Evolutionary conservation across 2,797 vertebrate species (phyloP), one percentile per base, ranked within the genome.

Genomic region (Lerista edwardsae): DNA sequence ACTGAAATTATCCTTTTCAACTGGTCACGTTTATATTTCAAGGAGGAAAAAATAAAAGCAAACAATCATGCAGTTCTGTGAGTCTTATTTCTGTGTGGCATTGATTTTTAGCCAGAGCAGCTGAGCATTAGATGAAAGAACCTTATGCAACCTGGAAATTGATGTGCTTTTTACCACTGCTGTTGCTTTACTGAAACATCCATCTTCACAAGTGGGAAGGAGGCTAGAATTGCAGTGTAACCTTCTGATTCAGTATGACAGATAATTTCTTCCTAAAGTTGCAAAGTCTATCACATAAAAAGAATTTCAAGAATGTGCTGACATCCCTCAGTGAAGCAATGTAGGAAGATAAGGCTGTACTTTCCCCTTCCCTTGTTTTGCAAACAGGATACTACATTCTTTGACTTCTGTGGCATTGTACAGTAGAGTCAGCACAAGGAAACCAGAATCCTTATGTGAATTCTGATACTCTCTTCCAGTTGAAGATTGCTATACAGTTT

Each of bases 61-160:
- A 80, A 74, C 21, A 62, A 41, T 10, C 0, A n/a, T 65, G 72
- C 9, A 62, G 0, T 1, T 0, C 4, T 31, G 74, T 34, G 2
- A 27, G 27, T 44, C 8, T 89, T 80, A 82, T 77, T 36, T 57
- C 61, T 88, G 2, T 3, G 67, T 81, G 7, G 34, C 31, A 47
- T 31, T 79, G 74, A 82, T 89, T 90, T 87, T 62, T 85, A 85
- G 6, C 79, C 47, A 83, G 62, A 87, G 47, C 5, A 80, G 47
- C 4, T 61, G 41, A 31, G 31, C 2, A 1, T 73, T 80, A 80
- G 21, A 29, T 39, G 59, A 86, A 73, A 67, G 14, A 89, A 82
- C 69, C 1, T 59, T 17, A n/a, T 73, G 6, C 59, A 82, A 12
- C 57, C 14, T 59, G 61, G 39, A 61, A 87, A 82, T 17, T 6